These are phyloP conservation scores for Druceiella hillmani DNA, from an alignment of 2,888 invertebrate genomes.

Conservation along the genomic window DNA sequence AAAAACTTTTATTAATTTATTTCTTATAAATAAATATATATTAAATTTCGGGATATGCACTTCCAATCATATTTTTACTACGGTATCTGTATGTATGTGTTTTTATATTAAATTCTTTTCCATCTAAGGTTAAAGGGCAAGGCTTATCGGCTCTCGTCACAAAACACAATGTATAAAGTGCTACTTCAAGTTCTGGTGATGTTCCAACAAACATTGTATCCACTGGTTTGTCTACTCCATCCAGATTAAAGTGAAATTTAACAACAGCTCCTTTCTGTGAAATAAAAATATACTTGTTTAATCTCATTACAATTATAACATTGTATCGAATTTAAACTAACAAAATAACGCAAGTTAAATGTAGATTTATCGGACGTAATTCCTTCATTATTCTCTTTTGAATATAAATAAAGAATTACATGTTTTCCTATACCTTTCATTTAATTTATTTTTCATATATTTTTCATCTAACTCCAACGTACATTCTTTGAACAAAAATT, in stretches of 20 bases:
- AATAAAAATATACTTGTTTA: conserved; percentile 22
- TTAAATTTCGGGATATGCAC: conserved; percentile 76
- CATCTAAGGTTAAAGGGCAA: conserved; percentile 69
- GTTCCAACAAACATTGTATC: conserved; percentile 77
- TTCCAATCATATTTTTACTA: conserved; percentile 74
- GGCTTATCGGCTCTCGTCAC: conserved; percentile 65
- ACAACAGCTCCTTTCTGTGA: conserved; percentile 72
- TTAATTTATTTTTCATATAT: too few species aligned
- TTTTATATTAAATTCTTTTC: conserved; percentile 64
- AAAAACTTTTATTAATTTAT: conserved; percentile 22
- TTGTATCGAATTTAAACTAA: too few species aligned
- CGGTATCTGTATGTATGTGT: conserved; percentile 70
- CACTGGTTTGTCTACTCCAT: conserved; percentile 69
- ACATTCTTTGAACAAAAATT: too few species aligned
- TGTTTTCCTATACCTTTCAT: too few species aligned
- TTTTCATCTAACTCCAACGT: too few species aligned
- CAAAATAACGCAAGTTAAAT: too few species aligned
- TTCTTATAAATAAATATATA: conserved; percentile 7
- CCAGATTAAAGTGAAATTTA: conserved; percentile 67
- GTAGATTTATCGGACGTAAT: too few species aligned
- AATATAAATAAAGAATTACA: too few species aligned
- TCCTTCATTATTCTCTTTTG: too few species aligned
- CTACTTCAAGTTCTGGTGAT: conserved; percentile 88
- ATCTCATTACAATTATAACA: conserved; percentile 1
- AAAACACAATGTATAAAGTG: conserved; percentile 85